Conservation (phyloP, 2,888 invertebrate genomes). For the Tromatobia lineatoria region DNA sequence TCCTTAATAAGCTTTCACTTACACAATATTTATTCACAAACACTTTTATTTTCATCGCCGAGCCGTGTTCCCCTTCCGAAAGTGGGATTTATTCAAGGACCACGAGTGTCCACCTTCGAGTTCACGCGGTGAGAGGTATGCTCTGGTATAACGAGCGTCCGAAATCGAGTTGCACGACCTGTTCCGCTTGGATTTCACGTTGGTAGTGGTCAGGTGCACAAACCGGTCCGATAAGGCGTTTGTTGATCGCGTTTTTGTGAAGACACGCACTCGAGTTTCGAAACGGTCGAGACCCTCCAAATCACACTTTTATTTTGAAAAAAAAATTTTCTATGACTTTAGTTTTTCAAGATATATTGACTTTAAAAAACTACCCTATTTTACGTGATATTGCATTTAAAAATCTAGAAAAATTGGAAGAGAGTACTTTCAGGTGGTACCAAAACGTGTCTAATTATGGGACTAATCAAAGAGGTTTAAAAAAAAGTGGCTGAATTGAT, state of each 20-base stretch:
- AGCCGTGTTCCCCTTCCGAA: conserved; percentile 27
- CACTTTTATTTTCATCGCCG: conserved; percentile 3
- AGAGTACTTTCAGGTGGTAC: no score
- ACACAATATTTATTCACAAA: background rate
- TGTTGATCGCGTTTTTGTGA: conserved; percentile 5
- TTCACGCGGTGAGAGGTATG: conserved; percentile 74
- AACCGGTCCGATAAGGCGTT: conserved; percentile 76
- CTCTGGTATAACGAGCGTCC: conserved; percentile 37
- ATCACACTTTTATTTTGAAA: no score
- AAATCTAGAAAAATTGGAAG: no score
- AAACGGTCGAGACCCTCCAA: conserved; percentile 97
- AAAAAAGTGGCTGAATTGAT: no score
- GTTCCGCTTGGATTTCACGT: conserved; percentile 66
- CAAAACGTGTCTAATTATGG: no score
- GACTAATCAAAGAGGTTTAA: no score
- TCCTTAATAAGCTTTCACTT: background rate
- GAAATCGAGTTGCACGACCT: background rate
- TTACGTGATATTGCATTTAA: no score
- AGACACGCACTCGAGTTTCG: conserved; percentile 85
- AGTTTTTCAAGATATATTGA: no score
- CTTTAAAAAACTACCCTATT: no score
- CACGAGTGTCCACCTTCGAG: conserved; percentile 81
- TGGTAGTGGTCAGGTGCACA: conserved; percentile 77
- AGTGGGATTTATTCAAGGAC: conserved; percentile 71
- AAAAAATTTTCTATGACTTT: no score